These are phyloP conservation scores for Shargacucullia verbasci DNA, from an alignment of 2,888 invertebrate species.

Conservation along the genomic window DNA sequence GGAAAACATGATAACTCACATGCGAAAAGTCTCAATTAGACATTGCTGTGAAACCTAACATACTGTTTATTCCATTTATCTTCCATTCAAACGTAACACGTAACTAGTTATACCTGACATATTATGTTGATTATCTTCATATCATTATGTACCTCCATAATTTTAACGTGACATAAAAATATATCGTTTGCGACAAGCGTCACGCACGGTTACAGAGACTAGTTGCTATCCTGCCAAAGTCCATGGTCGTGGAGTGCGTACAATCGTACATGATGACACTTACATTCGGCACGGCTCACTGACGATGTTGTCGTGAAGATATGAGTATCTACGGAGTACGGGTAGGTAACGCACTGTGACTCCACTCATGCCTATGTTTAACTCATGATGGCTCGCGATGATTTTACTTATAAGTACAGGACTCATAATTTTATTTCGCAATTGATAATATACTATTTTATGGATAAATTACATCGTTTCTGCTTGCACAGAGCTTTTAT, in stretches of 20 bases:
- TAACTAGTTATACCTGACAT: too few species aligned
- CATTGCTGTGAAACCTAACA: too few species aligned
- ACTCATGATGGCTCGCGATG: constrained; percentile 19
- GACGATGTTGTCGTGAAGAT: constrained; percentile 19
- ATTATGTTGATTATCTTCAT: too few species aligned
- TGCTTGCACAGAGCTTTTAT: too few species aligned
- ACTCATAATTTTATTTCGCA: not conserved
- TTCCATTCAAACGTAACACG: too few species aligned
- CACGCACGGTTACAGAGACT: not conserved
- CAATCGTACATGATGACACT: constrained; percentile 28
- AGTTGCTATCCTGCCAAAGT: constrained; percentile 1
- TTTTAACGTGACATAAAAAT: too few species aligned
- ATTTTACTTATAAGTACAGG: constrained; percentile 10
- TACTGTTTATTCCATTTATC: too few species aligned
- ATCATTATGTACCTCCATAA: too few species aligned
- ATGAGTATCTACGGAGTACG: constrained; percentile 8
- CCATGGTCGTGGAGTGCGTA: constrained; percentile 20
- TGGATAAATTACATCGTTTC: not conserved
- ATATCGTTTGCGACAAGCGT: not conserved
- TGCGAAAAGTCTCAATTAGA: constrained; percentile 8
- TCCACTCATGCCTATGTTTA: constrained; percentile 39
- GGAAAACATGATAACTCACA: constrained; percentile 17
- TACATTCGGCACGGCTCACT: constrained; percentile 39
- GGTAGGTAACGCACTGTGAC: constrained; percentile 35
- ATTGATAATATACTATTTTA: not conserved